These are phyloP conservation scores for Lagorchestes hirsutus DNA, from an alignment of 2,797 vertebrate genomes.

Conservation along the genomic window DNA sequence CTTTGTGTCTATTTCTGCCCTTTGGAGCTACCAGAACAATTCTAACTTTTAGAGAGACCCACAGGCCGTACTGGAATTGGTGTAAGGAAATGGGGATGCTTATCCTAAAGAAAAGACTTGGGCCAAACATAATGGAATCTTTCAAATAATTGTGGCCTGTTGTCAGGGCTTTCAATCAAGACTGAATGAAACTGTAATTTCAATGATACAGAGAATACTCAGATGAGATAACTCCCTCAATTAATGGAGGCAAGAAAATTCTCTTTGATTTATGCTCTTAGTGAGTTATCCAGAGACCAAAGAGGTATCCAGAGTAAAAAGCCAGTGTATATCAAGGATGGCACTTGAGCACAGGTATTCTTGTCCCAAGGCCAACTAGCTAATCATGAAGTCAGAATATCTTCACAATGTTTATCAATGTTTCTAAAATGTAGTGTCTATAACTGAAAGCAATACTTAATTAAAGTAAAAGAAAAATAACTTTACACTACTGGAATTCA, in stretches of 20 bases:
- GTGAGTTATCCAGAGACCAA: not conserved
- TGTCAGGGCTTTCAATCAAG: not conserved
- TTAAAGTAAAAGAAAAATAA: conserved; percentile 34
- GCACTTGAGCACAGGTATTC: not conserved
- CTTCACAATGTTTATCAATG: not conserved
- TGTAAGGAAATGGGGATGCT: too few species aligned
- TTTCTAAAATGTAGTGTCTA: not conserved
- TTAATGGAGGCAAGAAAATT: not conserved
- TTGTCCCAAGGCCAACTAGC: not conserved
- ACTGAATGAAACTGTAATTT: not conserved
- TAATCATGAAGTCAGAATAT: not conserved
- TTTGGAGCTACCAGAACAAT: not conserved
- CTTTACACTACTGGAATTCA: conserved; percentile 17
- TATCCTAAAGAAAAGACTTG: too few species aligned
- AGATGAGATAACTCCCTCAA: not conserved
- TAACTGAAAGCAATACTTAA: not conserved
- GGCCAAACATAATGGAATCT: too few species aligned
- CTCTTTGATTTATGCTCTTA: not conserved
- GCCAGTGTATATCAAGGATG: not conserved
- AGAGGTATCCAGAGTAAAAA: not conserved
- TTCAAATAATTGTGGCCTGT: not conserved
- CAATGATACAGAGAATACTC: not conserved
- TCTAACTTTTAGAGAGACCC: not conserved
- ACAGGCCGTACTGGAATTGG: too few species aligned
- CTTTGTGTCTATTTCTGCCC: not conserved